phyloP scores from a whole-genome alignment of 2,888 invertebrate species.

The Eledona agricola region DNA sequence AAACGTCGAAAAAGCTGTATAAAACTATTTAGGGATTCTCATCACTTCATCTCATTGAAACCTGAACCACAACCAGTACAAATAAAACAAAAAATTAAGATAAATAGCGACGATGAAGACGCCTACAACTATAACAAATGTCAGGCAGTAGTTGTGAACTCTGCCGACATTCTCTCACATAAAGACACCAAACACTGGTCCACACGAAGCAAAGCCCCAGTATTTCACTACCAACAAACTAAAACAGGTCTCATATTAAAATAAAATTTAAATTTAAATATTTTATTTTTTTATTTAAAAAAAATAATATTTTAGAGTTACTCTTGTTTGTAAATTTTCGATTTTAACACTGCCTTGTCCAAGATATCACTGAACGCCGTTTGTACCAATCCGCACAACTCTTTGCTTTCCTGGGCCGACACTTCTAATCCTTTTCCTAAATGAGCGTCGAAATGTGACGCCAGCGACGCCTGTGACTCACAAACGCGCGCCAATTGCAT shows the following conservation, averaged over 20 bases:
- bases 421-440: conserved; percentile 57
- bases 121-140: conserved; percentile 49
- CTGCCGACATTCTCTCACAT: conserved; percentile 64
- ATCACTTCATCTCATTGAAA: conserved; percentile 60
- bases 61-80: conserved; percentile 59
- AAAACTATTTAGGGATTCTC: conserved; percentile 58
- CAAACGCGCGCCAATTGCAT: conserved; percentile 87
- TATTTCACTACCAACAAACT: conserved; percentile 64
- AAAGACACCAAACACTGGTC: conserved; percentile 67
- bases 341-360: conserved; percentile 72
- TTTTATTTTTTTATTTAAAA: no score
- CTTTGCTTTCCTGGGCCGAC: conserved; percentile 56
- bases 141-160: conserved; percentile 60
- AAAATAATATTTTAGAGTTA: conserved; percentile 35
- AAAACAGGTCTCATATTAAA: conserved; percentile 56
- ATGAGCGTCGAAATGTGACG: conserved; percentile 60
- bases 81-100: conserved; percentile 59
- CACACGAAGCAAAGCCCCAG: conserved; percentile 65
- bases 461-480: conserved; percentile 82
- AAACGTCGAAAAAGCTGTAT: conserved; percentile 61
- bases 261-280: no score
- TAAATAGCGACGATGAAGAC: conserved; percentile 57
- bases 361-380: conserved; percentile 69
- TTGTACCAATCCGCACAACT: conserved; percentile 62
- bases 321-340: conserved; percentile 68